Evolutionary conservation across 2,797 vertebrate species (phyloP).

Genomic region (Rhodeus uyekii): DNA sequence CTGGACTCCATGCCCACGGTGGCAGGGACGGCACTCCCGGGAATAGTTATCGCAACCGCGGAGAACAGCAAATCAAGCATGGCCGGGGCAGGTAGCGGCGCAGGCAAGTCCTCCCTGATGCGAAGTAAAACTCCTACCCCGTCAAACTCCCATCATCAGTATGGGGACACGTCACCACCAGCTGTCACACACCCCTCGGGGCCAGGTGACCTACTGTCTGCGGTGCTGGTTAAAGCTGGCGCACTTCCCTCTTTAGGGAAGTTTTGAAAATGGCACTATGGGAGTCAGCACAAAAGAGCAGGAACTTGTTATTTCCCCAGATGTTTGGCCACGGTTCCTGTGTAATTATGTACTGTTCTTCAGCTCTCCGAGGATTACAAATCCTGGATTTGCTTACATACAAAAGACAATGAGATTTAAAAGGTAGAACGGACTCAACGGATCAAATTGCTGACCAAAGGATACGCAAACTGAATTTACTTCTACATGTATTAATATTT

Average conservation of each 20-base stretch:
- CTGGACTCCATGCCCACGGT: constrained; percentile 57
- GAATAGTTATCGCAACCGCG: constrained; percentile 69
- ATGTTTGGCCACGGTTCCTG: background rate
- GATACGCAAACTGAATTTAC: constrained; percentile 11
- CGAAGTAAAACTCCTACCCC: constrained; percentile 64
- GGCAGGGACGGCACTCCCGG: constrained; percentile 62
- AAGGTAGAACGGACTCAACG: constrained; percentile 15
- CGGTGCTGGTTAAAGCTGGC: constrained; percentile 77
- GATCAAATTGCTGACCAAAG: constrained; percentile 21
- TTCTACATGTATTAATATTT: constrained; percentile 34
- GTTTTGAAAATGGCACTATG: constrained; percentile 60
- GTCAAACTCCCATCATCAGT: constrained; percentile 66
- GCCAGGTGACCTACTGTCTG: constrained; percentile 76
- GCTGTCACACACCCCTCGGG: constrained; percentile 63
- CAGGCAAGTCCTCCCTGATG: constrained; percentile 57
- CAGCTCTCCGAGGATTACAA: constrained; percentile 22
- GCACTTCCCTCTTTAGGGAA: constrained; percentile 73
- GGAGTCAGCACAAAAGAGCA: background rate
- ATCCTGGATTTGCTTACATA: constrained; percentile 4
- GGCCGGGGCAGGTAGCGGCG: constrained; percentile 57
- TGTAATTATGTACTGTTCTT: background rate
- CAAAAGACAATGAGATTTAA: background rate
- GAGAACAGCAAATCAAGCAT: constrained; percentile 79
- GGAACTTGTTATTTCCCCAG: background rate
- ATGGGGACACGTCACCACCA: constrained; percentile 60